A percentile compares a stretch with the other conserved stretches of the same genome.
Conservation (phyloP, 2,888 invertebrate genomes). For the Julus scandinavius region DNA sequence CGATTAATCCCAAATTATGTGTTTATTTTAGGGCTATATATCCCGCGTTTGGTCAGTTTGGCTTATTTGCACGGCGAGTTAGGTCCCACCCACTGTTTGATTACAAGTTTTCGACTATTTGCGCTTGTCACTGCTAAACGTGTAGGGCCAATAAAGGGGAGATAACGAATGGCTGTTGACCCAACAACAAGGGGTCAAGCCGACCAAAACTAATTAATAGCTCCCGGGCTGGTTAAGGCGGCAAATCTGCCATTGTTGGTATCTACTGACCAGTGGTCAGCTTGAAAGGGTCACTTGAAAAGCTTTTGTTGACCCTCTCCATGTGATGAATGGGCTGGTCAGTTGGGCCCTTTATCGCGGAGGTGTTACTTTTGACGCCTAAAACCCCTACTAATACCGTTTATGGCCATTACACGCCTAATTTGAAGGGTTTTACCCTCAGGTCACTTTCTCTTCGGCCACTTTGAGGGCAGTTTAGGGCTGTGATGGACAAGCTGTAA, state of each 20-base stretch:
- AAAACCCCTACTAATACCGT: conserved; percentile 51
- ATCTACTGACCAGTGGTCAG: conserved; percentile 23
- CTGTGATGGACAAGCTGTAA: conserved; percentile 48
- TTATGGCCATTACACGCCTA: conserved; percentile 46
- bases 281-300: conserved; percentile 24
- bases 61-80: background rate
- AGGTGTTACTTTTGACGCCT: conserved; percentile 46
- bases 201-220: conserved; percentile 27
- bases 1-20: conserved; percentile 43
- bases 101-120: conserved; percentile 23
- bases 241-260: background rate
- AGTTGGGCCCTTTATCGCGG: conserved; percentile 50
- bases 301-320: background rate
- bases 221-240: conserved; percentile 23
- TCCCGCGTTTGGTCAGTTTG: background rate
- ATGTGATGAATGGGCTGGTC: conserved; percentile 16
- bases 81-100: conserved; percentile 36
- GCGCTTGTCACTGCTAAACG: conserved; percentile 3
- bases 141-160: conserved; percentile 43
- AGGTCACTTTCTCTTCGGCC: conserved; percentile 28
- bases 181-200: conserved; percentile 40
- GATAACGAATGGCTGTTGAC: conserved; percentile 26
- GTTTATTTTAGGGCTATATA: background rate
- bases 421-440: conserved; percentile 51
- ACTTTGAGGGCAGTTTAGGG: conserved; percentile 27